Conservation (phyloP, 2,888 invertebrate genomes). For the Schizotus pectinicornis region DNA sequence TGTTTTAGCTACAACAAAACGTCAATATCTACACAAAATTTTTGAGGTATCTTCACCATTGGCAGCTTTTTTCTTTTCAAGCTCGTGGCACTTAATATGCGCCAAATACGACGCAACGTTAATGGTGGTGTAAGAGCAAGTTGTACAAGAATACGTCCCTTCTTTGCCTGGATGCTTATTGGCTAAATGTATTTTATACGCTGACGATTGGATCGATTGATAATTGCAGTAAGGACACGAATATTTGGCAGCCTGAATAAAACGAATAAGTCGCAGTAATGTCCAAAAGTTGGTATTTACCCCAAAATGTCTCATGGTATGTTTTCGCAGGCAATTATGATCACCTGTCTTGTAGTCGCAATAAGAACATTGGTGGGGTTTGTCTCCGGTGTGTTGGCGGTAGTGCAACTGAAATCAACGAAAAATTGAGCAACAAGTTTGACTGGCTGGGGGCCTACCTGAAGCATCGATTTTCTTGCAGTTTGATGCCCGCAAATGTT, state of each 20-base stretch:
- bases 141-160: conserved; percentile 61
- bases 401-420: conserved; percentile 65
- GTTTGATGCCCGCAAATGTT: conserved; percentile 76
- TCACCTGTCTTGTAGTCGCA: conserved; percentile 77
- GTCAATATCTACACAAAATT: too few relatives aligned
- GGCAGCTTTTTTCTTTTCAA: conserved; percentile 7
- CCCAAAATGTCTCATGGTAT: conserved; percentile 68
- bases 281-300: conserved; percentile 39
- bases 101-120: conserved; percentile 62
- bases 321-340: conserved; percentile 75
- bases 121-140: conserved; percentile 66
- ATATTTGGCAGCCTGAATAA: conserved; percentile 53
- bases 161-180: conserved; percentile 62
- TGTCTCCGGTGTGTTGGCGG: conserved; percentile 79
- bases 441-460: conserved; percentile 29
- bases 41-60: too few relatives aligned
- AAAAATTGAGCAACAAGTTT: too few relatives aligned
- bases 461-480: conserved; percentile 73
- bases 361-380: conserved; percentile 73
- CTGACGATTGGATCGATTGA: conserved; percentile 71
- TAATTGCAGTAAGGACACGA: conserved; percentile 73
- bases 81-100: conserved; percentile 64
- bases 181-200: conserved; percentile 68
- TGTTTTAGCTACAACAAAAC: conserved; percentile 5
- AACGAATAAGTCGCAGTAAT: conserved; percentile 1